A percentile compares a stretch with the other conserved stretches of the same genome.
Evolutionary conservation across 2,888 invertebrate genomes (phyloP).

Genomic region (Pseudolycoriella hygida): DNA sequence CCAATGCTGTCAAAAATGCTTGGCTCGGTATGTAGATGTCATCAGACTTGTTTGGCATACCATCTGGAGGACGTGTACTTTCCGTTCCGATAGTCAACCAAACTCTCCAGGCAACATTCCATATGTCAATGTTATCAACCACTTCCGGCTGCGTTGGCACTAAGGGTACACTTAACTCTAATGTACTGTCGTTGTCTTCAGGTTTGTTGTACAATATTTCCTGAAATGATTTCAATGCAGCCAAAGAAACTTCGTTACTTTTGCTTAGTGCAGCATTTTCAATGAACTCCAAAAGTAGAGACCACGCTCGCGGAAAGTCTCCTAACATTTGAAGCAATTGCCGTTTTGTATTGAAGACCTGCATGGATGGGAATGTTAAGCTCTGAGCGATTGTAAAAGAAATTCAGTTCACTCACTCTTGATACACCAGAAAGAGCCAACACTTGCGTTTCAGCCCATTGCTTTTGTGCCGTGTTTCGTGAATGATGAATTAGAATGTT

Average conservation of each 20-base stretch:
- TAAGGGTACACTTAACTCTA: constrained; percentile 10
- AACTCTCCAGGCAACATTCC: constrained; percentile 66
- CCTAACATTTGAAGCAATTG: constrained; percentile 65
- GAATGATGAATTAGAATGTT: constrained; percentile 97
- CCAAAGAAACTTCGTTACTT: constrained; percentile 90
- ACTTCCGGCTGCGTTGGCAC: constrained; percentile 15
- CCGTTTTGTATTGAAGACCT: constrained; percentile 73
- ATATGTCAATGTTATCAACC: constrained; percentile 39
- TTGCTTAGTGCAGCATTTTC: constrained; percentile 80
- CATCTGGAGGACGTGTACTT: constrained; percentile 42
- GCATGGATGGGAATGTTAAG: neutral
- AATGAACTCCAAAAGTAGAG: constrained; percentile 80
- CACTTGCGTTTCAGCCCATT: constrained; percentile 97
- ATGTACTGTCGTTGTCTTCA: constrained; percentile 14
- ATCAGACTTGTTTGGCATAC: constrained; percentile 18
- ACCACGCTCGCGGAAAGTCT: constrained; percentile 90
- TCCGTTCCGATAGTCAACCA: constrained; percentile 79
- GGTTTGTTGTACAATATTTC: constrained; percentile 67
- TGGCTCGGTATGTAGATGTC: constrained; percentile 78
- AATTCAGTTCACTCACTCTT: constrained; percentile 50
- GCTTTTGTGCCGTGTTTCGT: constrained; percentile 95
- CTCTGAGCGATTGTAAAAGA: too few species aligned
- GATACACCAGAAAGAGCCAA: constrained; percentile 81
- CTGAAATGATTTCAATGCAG: constrained; percentile 92
- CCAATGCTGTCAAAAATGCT: constrained; percentile 81